Conservation (phyloP, 2,888 invertebrate genomes). For the Eupithecia subfuscata region DNA sequence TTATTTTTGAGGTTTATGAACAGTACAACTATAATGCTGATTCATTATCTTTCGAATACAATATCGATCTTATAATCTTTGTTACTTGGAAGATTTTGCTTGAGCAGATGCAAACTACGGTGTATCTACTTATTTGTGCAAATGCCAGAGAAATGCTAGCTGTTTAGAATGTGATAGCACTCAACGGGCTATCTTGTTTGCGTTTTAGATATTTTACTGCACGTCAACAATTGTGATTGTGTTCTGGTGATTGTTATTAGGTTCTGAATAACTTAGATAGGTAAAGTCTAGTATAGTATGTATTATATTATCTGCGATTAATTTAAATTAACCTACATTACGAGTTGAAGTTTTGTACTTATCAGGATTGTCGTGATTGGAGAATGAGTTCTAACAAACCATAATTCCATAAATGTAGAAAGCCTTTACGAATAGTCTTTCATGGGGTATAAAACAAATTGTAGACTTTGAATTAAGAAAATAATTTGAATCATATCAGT, state of each 20-base stretch:
- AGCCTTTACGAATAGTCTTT: not conserved
- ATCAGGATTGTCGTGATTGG: not conserved
- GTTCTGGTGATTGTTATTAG: not conserved
- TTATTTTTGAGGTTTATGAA: conserved; percentile 30
- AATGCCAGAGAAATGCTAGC: not conserved
- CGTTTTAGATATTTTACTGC: not conserved
- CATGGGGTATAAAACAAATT: not conserved
- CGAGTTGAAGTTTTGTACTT: not conserved
- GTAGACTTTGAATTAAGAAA: not conserved
- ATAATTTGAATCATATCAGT: not conserved
- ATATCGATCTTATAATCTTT: not conserved
- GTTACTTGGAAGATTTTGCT: conserved; percentile 1
- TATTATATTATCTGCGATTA: too few relatives aligned
- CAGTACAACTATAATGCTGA: not conserved
- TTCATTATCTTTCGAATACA: not conserved
- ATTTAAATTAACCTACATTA: not conserved
- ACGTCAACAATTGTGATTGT: not conserved
- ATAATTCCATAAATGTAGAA: not conserved
- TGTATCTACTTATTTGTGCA: not conserved
- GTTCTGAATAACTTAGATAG: not conserved
- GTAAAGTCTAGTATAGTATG: too few relatives aligned
- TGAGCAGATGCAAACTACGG: not conserved
- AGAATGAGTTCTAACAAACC: not conserved
- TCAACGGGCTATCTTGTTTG: not conserved
- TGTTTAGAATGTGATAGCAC: not conserved